Conservation (phyloP, 1,140 invertebrate genomes). For the Caenorhabditis tropicalis region DNA sequence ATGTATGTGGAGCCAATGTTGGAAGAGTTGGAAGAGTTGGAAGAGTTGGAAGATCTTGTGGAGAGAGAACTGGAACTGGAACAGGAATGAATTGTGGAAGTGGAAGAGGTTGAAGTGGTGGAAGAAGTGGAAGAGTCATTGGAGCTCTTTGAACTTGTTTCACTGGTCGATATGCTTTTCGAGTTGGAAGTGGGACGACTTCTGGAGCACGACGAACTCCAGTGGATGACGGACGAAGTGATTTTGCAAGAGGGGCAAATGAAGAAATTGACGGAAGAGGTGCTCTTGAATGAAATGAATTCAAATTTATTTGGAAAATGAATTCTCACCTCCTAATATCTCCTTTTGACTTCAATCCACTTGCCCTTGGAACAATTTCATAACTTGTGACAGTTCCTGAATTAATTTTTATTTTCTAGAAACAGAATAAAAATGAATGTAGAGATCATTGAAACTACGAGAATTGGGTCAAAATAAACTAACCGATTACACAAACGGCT, state of each 20-base stretch:
- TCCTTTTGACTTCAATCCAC: neutral
- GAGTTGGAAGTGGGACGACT: neutral
- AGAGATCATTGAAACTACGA: neutral
- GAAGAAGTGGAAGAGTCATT: constrained; percentile 28
- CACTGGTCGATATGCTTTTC: neutral
- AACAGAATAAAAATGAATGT: neutral
- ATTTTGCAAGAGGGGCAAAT: constrained; percentile 1
- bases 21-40: constrained; percentile 40
- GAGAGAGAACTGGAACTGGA: constrained; percentile 17
- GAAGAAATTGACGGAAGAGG: constrained; percentile 1
- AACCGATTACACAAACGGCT: constrained; percentile 32
- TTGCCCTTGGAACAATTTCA: neutral
- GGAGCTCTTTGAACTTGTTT: neutral
- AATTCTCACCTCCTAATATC: constrained; percentile 4
- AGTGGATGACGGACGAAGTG: neutral
- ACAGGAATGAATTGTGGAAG: constrained; percentile 32
- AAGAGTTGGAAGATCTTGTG: constrained; percentile 28
- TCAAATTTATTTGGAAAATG: neutral
- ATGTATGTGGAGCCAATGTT: constrained; percentile 29
- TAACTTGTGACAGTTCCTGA: neutral
- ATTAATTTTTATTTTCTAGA: neutral
- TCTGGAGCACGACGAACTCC: constrained; percentile 29
- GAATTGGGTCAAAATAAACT: neutral
- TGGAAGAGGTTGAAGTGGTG: constrained; percentile 35
- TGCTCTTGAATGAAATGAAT: neutral